Evolutionary conservation across 2,888 invertebrate species (phyloP).

Genomic region (Limulus polyphemus): DNA sequence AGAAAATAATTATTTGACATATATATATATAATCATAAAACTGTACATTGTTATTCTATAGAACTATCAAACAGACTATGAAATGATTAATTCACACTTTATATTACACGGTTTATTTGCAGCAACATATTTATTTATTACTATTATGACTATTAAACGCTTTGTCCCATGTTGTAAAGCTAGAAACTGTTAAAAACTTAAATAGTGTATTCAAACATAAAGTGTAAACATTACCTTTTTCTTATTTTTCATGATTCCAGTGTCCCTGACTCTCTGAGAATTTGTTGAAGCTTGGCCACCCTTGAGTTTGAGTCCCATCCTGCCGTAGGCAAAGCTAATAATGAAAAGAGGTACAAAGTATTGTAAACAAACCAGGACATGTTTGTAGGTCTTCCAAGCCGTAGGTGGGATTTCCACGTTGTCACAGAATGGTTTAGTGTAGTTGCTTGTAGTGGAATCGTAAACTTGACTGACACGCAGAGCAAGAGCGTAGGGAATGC

Average conservation of each 20-base stretch:
- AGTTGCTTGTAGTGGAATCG: slow-evolving; percentile 14
- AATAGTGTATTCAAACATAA: too few species aligned
- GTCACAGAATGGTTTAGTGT: slow-evolving; percentile 32
- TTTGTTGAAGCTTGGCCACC: slow-evolving; percentile 65
- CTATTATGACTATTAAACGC: too few species aligned
- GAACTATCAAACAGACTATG: too few species aligned
- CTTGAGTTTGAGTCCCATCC: slow-evolving; percentile 68
- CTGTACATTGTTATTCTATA: too few species aligned
- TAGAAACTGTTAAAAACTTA: too few species aligned
- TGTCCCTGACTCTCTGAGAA: slow-evolving; percentile 61
- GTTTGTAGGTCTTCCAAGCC: slow-evolving; percentile 31
- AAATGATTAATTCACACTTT: too few species aligned
- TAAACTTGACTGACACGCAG: slow-evolving; percentile 46
- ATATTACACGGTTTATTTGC: too few species aligned
- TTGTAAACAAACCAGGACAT: slow-evolving; percentile 39
- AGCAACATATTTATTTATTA: too few species aligned
- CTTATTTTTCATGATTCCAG: slow-evolving; percentile 65
- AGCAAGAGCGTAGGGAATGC: slow-evolving; percentile 51
- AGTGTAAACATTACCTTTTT: slow-evolving; percentile 50
- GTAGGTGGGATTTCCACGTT: slow-evolving; percentile 30
- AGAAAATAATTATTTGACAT: too few species aligned
- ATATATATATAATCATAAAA: too few species aligned
- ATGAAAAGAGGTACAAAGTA: slow-evolving; percentile 68
- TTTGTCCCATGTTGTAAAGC: too few species aligned
- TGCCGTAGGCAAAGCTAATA: slow-evolving; percentile 65